phyloP scores from a whole-genome alignment of 2,113 vertebrate genomes.

The Semnornis frantzii region DNA sequence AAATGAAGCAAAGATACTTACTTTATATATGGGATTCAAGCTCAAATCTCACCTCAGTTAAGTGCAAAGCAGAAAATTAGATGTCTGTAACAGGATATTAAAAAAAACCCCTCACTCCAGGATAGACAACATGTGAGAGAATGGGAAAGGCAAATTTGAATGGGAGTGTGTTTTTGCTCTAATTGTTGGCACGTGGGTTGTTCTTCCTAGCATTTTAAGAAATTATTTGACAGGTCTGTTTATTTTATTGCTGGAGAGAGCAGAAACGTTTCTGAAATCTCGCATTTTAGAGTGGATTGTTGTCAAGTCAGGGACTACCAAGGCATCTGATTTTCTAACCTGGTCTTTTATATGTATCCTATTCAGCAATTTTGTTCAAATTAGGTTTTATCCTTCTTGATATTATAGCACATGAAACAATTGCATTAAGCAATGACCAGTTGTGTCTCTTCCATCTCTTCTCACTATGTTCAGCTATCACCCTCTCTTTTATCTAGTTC shows the following conservation, averaged over 20 bases:
- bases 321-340: too few species aligned
- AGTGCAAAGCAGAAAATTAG: background rate
- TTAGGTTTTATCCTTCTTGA: background rate
- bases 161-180: background rate
- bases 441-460: background rate
- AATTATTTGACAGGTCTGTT: background rate
- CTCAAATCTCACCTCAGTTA: background rate
- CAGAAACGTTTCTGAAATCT: background rate
- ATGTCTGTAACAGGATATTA: background rate
- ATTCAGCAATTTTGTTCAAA: background rate
- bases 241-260: background rate
- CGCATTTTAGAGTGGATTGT: background rate
- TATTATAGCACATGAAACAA: background rate
- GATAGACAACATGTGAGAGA: background rate
- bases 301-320: background rate
- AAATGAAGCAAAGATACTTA: background rate
- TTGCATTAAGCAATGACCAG: background rate
- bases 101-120: background rate
- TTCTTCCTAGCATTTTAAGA: background rate
- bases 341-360: background rate
- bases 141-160: background rate
- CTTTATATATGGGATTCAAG: background rate
- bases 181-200: background rate
- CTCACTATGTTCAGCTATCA: background rate
- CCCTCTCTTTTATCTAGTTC: background rate